Evolutionary conservation across 2,797 vertebrate species (phyloP).

Genomic region (Myotis pilosus): DNA sequence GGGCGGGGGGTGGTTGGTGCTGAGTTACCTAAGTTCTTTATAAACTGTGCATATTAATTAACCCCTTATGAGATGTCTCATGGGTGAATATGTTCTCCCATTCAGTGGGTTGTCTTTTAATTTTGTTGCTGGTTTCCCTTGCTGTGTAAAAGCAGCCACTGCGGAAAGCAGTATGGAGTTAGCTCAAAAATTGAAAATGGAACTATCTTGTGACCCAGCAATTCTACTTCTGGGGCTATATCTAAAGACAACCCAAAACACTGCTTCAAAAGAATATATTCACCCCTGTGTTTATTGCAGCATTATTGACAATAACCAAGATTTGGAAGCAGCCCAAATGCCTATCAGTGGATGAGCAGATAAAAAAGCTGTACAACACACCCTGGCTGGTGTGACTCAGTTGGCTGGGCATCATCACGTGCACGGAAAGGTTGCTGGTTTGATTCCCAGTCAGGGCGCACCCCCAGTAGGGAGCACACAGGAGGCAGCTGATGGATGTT

Average conservation of each 20-base stretch:
- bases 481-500: not conserved
- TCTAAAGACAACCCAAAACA: not conserved
- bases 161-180: not conserved
- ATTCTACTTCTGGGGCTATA: not conserved
- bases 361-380: not conserved
- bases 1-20: too few relatives aligned
- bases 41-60: not conserved
- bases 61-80: not conserved
- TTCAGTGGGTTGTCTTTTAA: not conserved
- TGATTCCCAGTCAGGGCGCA: not conserved
- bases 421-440: not conserved
- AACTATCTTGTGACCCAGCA: not conserved
- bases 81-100: not conserved
- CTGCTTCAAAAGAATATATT: not conserved
- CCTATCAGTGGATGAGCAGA: not conserved
- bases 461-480: not conserved
- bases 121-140: not conserved
- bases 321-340: not conserved
- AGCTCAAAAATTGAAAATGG: not conserved
- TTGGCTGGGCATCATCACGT: not conserved
- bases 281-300: too few relatives aligned
- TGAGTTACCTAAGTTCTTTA: not conserved
- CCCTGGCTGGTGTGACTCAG: not conserved
- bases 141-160: not conserved
- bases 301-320: not conserved